phyloP scores from a whole-genome alignment of 2,888 invertebrate genomes.

The Agrochola litura region DNA sequence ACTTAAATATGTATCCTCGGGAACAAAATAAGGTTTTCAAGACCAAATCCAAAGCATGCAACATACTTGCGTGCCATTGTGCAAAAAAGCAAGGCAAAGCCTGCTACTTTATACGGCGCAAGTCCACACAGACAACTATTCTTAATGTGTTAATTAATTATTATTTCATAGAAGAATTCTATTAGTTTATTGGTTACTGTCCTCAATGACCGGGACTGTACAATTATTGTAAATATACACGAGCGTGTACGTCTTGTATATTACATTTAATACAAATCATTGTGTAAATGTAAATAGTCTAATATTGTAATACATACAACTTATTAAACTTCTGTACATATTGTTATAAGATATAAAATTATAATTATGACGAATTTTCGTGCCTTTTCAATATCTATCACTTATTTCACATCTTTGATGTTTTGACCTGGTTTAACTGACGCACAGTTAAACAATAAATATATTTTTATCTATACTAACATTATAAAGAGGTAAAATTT shows the following conservation, averaged over 20 bases:
- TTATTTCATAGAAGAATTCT: neutral
- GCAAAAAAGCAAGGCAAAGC: neutral
- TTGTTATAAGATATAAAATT: constrained; percentile 61
- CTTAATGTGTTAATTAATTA: constrained; percentile 7
- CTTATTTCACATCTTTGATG: constrained; percentile 29
- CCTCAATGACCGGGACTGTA: constrained; percentile 32
- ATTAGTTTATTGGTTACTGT: constrained; percentile 34
- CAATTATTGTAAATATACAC: constrained; percentile 58
- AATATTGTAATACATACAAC: constrained; percentile 33
- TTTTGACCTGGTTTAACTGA: constrained; percentile 13
- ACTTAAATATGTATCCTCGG: constrained; percentile 23
- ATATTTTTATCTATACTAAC: too few relatives aligned
- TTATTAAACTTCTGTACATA: constrained; percentile 86
- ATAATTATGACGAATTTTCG: constrained; percentile 66
- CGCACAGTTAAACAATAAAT: neutral
- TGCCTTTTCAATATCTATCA: constrained; percentile 80
- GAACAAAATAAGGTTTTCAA: constrained; percentile 52
- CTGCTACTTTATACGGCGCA: neutral
- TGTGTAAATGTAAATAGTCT: constrained; percentile 59
- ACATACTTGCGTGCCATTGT: neutral
- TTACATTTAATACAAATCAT: constrained; percentile 37
- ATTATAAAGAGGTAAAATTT: too few relatives aligned
- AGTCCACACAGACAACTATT: constrained; percentile 13
- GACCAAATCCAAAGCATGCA: neutral
- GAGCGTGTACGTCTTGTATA: constrained; percentile 45